Conservation (phyloP, 2,888 invertebrate species). For the Phrixothrix hirtus region DNA sequence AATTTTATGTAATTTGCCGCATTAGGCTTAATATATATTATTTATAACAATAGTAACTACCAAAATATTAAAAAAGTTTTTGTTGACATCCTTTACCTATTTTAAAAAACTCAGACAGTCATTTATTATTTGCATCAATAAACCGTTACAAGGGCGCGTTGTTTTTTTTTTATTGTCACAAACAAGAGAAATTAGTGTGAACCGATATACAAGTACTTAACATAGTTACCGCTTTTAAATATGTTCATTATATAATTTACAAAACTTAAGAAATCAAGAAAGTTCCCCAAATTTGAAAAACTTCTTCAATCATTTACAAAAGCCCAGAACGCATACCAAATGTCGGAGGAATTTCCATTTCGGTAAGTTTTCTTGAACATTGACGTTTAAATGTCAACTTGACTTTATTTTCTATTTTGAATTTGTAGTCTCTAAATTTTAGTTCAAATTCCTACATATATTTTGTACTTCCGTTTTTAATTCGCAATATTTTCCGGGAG, state of each 20-base stretch:
- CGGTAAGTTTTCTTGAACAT: not conserved
- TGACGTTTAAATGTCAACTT: slow-evolving; percentile 1
- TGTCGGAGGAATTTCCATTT: not conserved
- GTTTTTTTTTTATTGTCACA: slow-evolving; percentile 7
- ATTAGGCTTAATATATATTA: no score
- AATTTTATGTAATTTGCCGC: no score
- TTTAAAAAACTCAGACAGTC: no score
- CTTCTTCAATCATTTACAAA: not conserved
- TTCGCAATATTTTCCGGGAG: slow-evolving; percentile 35
- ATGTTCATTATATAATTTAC: slow-evolving; percentile 2
- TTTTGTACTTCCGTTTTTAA: no score
- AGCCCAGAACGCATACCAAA: not conserved
- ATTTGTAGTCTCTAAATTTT: slow-evolving; percentile 27
- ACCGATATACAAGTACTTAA: slow-evolving; percentile 8
- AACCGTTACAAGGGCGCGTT: slow-evolving; percentile 18
- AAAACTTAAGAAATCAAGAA: not conserved
- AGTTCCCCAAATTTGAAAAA: not conserved
- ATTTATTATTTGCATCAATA: not conserved
- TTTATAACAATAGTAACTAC: no score
- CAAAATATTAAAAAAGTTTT: no score
- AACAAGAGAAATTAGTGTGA: slow-evolving; percentile 15
- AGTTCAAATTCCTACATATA: no score
- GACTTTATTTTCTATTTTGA: not conserved
- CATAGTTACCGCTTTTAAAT: not conserved
- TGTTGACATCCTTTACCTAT: no score